A percentile compares a stretch with the other conserved stretches of the same genome.
Evolutionary conservation across 2,888 invertebrate genomes (phyloP).

Genomic region (Erpobdella octoculata): DNA sequence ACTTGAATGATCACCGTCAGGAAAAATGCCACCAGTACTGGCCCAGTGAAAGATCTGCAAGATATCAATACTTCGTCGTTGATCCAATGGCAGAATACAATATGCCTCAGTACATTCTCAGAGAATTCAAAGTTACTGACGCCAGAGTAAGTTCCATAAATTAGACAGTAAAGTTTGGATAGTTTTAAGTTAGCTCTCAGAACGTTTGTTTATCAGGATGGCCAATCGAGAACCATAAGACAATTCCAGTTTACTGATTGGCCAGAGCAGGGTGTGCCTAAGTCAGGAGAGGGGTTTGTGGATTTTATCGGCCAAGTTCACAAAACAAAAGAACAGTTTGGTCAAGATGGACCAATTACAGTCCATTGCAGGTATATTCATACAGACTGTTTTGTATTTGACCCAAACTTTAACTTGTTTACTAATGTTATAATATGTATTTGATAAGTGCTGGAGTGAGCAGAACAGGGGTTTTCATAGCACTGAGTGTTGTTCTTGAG

Average conservation of each 20-base stretch:
- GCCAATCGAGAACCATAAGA: constrained; percentile 68
- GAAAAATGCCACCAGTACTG: constrained; percentile 99
- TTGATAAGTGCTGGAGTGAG: constrained; percentile 88
- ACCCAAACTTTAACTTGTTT: too few relatives aligned
- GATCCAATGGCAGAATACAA: constrained; percentile 99
- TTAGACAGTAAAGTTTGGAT: too few relatives aligned
- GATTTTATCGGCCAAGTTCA: constrained; percentile 99
- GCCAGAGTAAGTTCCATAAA: constrained; percentile 60
- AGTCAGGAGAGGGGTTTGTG: constrained; percentile 95
- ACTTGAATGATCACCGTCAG: constrained; percentile 53
- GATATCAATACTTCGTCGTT: constrained; percentile 94
- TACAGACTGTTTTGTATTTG: too few relatives aligned
- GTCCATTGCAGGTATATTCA: constrained; percentile 88
- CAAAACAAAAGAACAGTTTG: constrained; percentile 99
- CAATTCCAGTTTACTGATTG: constrained; percentile 57
- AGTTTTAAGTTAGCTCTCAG: background rate
- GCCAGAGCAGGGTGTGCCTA: constrained; percentile 72
- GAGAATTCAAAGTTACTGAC: constrained; percentile 97
- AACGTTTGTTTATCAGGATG: constrained; percentile 59
- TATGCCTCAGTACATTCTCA: constrained; percentile 95
- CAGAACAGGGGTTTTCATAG: constrained; percentile 94
- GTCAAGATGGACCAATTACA: constrained; percentile 96
- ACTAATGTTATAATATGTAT: too few relatives aligned
- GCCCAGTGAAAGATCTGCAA: constrained; percentile 92
- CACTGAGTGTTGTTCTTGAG: constrained; percentile 91